Base-by-base conservation (phyloP, 53 echinoderm and acorn worm genomes). In the Paracentrotus lividus region DNA sequence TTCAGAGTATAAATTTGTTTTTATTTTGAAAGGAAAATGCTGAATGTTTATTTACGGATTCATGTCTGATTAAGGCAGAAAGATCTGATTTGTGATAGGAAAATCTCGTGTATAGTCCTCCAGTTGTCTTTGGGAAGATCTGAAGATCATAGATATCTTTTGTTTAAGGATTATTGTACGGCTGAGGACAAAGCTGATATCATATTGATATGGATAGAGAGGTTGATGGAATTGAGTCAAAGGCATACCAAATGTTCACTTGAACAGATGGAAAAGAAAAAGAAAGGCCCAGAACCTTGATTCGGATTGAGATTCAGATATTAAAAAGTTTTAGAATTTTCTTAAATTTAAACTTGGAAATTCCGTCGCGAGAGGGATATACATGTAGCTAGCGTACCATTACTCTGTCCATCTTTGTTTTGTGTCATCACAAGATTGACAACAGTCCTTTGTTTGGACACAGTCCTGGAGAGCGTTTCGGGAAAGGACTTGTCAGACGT, bases 11-110 rank as follows among this genome's bases (percentile, higher is more conserved):
- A 20, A 69, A 13, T 36, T 47, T 44, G n/a, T 81, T 81, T 29
- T 67, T 67, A 2, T 67, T 67, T n/a, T n/a, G n/a, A n/a, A n/a
- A 51, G 57, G 67, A 67, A 67, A n/a, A n/a, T 81, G 81, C 81
- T 47, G 81, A 47, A 81, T 81, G 49, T 81, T 81, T 81, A 81
- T 81, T 81, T 81, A 81, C 81, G 26, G 81, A 81, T 81, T 81
- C 23, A 43, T n/a, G n/a, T n/a, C n/a, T n/a, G 47, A 13, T 27
- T 47, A 47, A 81, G 81, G 9, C 3, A 38, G 76, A 42, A 36
- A 34, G 49, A 45, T 81, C 81, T 81, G 81, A 81, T 42, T 76
- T 76, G 76, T 40, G 40, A 42, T 43, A 78, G 47, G 81, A 15
- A 47, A 45, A 47, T 47, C 27, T 26, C 26, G 9, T 81, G 24